Conservation (phyloP, 2,797 vertebrate genomes). For the Falco peregrinus region DNA sequence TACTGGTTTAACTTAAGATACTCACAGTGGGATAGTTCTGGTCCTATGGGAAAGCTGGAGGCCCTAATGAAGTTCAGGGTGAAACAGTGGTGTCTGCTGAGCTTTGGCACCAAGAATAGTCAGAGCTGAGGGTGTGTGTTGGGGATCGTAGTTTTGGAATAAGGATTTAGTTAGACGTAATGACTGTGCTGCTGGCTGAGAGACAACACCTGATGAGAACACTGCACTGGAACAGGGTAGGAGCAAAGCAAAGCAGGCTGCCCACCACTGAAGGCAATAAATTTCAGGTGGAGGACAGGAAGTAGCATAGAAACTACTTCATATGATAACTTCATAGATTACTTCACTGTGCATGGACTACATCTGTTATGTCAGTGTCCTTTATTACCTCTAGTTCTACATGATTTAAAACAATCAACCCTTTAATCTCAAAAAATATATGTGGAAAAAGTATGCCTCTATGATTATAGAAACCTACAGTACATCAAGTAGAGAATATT, state of each 20-base stretch:
- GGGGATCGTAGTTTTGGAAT: background rate
- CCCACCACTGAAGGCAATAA: background rate
- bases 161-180: background rate
- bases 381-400: conserved; percentile 4
- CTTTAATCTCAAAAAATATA: conserved; percentile 9
- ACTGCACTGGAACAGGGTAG: background rate
- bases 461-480: background rate
- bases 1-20: background rate
- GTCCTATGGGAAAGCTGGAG: background rate
- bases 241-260: background rate
- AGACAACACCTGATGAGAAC: background rate
- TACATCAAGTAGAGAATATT: background rate
- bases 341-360: background rate
- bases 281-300: conserved; percentile 9
- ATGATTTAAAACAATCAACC: background rate
- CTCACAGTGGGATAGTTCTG: background rate
- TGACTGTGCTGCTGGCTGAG: background rate
- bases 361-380: background rate
- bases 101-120: background rate
- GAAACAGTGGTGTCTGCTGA: background rate
- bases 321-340: background rate
- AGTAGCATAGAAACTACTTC: background rate
- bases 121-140: background rate
- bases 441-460: background rate
- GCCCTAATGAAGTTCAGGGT: background rate